phyloP scores from a whole-genome alignment of 2,797 vertebrate genomes.

The Alcedo atthis region DNA sequence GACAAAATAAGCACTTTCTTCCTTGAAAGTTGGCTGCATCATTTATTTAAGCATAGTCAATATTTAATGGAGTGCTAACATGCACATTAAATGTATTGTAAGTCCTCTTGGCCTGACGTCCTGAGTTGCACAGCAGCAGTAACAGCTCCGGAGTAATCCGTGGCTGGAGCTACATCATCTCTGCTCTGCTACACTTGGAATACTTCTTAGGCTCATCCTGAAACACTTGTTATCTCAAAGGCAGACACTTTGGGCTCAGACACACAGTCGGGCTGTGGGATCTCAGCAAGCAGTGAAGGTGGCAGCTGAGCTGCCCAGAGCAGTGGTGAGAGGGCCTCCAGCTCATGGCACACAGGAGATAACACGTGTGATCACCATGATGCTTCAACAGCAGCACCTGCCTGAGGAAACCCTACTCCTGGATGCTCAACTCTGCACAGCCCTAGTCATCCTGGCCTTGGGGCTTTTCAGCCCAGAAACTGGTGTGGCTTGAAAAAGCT shows the following conservation, averaged over 20 bases:
- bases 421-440: rapidly evolving
- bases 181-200: background rate
- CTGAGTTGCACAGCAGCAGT: background rate
- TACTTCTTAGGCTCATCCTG: background rate
- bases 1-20: slow-evolving; percentile 60
- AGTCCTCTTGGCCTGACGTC: background rate
- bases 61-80: slow-evolving; percentile 65
- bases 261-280: background rate
- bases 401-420: background rate
- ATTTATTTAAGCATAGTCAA: slow-evolving; percentile 67
- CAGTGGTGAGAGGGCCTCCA: rapidly evolving
- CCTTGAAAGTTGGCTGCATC: slow-evolving; percentile 52
- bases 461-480: background rate
- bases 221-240: background rate
- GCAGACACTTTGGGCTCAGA: background rate
- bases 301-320: background rate
- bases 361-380: rapidly evolving
- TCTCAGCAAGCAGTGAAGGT: background rate
- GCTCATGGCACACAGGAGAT: background rate
- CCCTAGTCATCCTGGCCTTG: rapidly evolving
- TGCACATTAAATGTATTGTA: slow-evolving; percentile 35
- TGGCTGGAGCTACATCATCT: background rate
- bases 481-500: background rate
- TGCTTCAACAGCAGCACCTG: background rate
- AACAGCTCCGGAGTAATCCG: background rate